phyloP scores from a whole-genome alignment of 2,113 vertebrate species.

The Brachyhypopomus occidentalis region DNA sequence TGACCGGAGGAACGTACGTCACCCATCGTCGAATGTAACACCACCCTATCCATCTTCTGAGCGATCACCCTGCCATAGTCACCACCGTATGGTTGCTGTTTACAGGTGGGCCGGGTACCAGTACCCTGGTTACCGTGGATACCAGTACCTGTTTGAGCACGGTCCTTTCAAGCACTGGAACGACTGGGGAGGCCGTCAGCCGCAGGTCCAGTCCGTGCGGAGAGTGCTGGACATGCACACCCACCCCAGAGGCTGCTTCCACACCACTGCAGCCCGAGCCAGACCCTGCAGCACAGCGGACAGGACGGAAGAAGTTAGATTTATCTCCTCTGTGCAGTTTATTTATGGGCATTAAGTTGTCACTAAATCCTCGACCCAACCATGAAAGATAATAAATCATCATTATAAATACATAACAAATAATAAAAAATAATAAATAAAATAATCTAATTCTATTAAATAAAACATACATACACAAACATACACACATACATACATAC shows the following conservation, averaged over 20 bases:
- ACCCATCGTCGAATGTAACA: not conserved
- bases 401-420: too few relatives aligned
- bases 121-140: conserved; percentile 83
- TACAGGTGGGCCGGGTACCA: conserved; percentile 84
- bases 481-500: too few relatives aligned
- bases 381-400: too few relatives aligned
- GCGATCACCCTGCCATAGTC: not conserved
- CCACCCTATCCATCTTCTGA: not conserved
- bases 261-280: conserved; percentile 61
- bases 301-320: too few relatives aligned
- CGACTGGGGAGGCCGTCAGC: conserved; percentile 79
- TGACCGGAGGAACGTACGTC: conserved; percentile 81
- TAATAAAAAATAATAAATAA: too few relatives aligned
- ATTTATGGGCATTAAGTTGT: too few relatives aligned
- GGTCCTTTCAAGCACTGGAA: conserved; percentile 82
- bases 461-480: not conserved
- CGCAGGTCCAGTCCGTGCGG: conserved; percentile 83
- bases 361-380: too few relatives aligned
- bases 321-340: too few relatives aligned
- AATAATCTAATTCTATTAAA: too few relatives aligned
- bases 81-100: not conserved
- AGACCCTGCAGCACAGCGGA: not conserved
- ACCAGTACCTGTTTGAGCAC: conserved; percentile 78
- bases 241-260: conserved; percentile 78
- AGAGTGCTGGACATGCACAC: conserved; percentile 83